Evolutionary conservation across 2,888 invertebrate genomes (phyloP).

Genomic region (Ceriagrion tenellum): DNA sequence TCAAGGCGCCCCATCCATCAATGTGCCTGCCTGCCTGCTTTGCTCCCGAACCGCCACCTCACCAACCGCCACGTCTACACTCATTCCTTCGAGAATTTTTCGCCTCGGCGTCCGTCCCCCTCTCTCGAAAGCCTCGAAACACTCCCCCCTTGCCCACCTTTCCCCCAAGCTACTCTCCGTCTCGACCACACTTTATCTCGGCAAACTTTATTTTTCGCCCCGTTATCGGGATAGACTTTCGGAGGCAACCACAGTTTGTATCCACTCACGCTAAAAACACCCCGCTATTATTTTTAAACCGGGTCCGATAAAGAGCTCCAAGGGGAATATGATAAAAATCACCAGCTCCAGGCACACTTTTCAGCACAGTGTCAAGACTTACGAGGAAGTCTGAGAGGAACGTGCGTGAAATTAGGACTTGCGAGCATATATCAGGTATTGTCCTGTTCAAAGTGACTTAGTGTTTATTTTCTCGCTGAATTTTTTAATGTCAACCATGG

Average conservation of each 20-base stretch:
- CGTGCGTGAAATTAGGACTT: no score
- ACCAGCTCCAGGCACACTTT: no score
- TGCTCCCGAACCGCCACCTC: not conserved
- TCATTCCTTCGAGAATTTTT: not conserved
- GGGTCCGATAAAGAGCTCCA: no score
- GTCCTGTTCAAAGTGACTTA: no score
- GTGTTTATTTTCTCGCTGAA: no score
- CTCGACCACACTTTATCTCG: not conserved
- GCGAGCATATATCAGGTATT: no score
- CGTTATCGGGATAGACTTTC: not conserved
- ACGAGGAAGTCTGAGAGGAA: no score
- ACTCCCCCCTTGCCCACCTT: no score
- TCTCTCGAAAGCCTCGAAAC: not conserved
- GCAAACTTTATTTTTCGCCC: not conserved
- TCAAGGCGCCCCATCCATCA: constrained; percentile 37
- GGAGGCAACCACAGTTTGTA: not conserved
- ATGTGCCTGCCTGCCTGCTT: not conserved
- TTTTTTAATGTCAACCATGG: no score
- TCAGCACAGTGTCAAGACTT: no score
- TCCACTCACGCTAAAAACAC: not conserved
- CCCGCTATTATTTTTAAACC: not conserved
- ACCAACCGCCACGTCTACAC: not conserved
- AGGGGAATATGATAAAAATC: no score
- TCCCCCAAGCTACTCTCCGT: not conserved
- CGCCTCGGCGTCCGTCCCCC: not conserved